A percentile compares a stretch with the other conserved stretches of the same genome.
Conservation (phyloP, 2,888 invertebrate species). For the Microctonus aethiopoides region DNA sequence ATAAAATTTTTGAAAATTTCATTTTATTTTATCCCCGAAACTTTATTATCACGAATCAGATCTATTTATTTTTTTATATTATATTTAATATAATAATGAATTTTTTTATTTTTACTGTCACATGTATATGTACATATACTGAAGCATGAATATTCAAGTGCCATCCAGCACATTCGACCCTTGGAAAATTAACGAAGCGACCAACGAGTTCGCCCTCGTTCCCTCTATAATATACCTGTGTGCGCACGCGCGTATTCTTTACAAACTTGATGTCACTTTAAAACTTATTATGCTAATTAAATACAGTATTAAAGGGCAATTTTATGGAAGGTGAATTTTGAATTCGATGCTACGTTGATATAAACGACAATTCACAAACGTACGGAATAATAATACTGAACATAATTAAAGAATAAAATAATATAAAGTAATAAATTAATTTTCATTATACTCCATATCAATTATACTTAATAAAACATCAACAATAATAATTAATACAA, state of each 20-base stretch:
- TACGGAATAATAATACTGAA: conserved; percentile 2
- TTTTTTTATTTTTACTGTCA: conserved; percentile 21
- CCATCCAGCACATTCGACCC: conserved; percentile 27
- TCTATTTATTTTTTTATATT: too few species aligned
- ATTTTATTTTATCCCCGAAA: too few species aligned
- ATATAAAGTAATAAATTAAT: background rate
- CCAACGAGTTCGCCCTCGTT: background rate
- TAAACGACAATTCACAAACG: background rate
- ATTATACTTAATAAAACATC: background rate
- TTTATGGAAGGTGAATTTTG: conserved; percentile 2
- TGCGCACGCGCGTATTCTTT: background rate
- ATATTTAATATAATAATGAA: too few species aligned
- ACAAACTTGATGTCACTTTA: conserved; percentile 18
- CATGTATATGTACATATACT: conserved; percentile 2
- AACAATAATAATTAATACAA: background rate
- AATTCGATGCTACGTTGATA: background rate
- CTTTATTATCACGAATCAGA: too few species aligned
- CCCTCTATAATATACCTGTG: background rate
- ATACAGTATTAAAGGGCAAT: conserved; percentile 12
- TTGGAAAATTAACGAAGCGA: conserved; percentile 29
- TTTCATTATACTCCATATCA: background rate
- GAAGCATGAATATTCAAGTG: conserved; percentile 26
- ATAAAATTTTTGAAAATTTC: too few species aligned
- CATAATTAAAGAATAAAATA: background rate
- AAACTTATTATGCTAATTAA: conserved; percentile 30